Evolutionary conservation across 30 jellyfish, hydroid and myxozoan species (phyloP).

Genomic region (Pseudorhiza aurosa): DNA sequence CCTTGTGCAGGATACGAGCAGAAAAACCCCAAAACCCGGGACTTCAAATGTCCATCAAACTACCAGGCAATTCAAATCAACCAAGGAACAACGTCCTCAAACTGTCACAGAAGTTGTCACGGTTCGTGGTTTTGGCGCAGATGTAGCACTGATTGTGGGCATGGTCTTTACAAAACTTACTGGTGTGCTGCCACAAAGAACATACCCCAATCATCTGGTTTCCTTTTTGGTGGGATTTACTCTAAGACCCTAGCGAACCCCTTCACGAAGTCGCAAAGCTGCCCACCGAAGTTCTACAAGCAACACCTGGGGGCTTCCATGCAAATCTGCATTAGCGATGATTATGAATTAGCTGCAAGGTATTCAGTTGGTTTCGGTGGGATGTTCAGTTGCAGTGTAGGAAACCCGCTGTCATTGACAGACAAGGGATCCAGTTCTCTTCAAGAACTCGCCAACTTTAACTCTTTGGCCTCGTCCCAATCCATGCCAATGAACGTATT

Average conservation of each 20-base stretch:
- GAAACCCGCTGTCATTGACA: conserved; percentile 71
- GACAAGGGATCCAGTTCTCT: conserved; percentile 35
- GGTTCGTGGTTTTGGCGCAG: conserved; percentile 68
- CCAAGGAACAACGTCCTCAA: conserved; percentile 66
- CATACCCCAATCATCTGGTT: conserved; percentile 70
- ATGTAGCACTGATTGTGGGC: conserved; percentile 72
- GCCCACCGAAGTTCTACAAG: conserved; percentile 81
- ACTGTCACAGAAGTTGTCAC: conserved; percentile 73
- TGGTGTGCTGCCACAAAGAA: conserved; percentile 74
- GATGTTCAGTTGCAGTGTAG: conserved; percentile 72
- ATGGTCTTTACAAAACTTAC: conserved; percentile 54
- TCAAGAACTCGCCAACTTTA: conserved; percentile 12
- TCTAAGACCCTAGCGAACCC: conserved; percentile 68
- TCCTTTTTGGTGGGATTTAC: conserved; percentile 78
- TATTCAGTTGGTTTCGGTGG: conserved; percentile 75
- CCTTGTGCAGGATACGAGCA: conserved; percentile 55
- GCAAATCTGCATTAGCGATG: conserved; percentile 81
- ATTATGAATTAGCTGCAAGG: conserved; percentile 68
- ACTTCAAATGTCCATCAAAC: conserved; percentile 59
- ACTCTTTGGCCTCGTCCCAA: background rate
- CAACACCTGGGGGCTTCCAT: conserved; percentile 67
- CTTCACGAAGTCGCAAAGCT: conserved; percentile 57
- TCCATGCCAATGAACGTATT: conserved; percentile 29
- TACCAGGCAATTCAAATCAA: conserved; percentile 45
- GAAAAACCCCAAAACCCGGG: conserved; percentile 80